Percentiles rank a stretch among this genome's conserved stretches.
Evolutionary conservation across 2,797 vertebrate genomes (phyloP).

Genomic region (Vultur gryphus): DNA sequence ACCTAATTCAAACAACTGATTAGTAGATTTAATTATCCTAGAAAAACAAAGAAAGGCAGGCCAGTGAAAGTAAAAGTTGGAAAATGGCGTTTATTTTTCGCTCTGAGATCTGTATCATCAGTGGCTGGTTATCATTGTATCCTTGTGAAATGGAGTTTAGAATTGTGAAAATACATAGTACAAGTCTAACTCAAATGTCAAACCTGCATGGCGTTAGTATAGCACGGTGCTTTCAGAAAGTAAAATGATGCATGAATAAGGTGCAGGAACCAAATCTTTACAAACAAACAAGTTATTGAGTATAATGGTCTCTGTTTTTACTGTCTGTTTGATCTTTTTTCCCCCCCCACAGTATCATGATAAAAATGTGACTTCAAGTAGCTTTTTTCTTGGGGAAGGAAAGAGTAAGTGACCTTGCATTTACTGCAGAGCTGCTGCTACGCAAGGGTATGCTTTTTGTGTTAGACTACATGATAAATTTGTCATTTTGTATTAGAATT

Average conservation of each 20-base stretch:
- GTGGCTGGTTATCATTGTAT: not conserved
- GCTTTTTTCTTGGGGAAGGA: not conserved
- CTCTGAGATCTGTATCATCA: not conserved
- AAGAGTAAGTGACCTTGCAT: not conserved
- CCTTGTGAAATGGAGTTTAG: not conserved
- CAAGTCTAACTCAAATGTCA: not conserved
- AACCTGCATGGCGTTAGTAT: too few species aligned
- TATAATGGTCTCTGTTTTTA: not conserved
- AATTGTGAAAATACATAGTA: not conserved
- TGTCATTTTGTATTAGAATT: not conserved
- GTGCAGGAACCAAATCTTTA: not conserved
- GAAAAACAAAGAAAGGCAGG: not conserved
- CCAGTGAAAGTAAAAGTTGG: not conserved
- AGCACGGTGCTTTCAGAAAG: not conserved
- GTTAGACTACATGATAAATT: not conserved
- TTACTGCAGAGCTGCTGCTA: not conserved
- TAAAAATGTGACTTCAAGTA: not conserved
- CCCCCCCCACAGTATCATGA: fast-evolving
- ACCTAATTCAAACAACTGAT: not conserved
- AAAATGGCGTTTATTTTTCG: not conserved
- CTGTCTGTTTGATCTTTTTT: not conserved
- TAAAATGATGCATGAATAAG: not conserved
- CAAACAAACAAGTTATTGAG: not conserved
- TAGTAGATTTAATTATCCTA: not conserved
- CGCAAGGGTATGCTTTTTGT: not conserved